phyloP scores from a whole-genome alignment of 2,113 vertebrate genomes.

The Tetraodon nigroviridis region DNA sequence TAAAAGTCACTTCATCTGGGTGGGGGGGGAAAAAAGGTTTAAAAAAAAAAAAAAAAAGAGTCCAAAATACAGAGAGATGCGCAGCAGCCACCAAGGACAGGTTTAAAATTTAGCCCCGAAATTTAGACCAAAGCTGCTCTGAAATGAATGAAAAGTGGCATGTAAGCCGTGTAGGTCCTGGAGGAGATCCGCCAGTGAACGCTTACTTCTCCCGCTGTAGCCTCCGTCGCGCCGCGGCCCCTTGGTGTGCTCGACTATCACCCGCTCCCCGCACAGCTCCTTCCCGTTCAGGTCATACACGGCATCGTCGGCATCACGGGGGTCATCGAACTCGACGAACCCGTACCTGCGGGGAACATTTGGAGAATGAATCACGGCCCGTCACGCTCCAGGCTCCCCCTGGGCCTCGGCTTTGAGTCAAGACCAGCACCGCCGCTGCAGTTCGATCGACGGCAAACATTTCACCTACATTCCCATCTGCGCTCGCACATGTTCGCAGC shows the following conservation, averaged over 20 bases:
- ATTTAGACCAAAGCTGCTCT: conserved; percentile 22
- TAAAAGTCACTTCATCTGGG: neutral
- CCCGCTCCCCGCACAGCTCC: conserved; percentile 91
- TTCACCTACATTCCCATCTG: no score
- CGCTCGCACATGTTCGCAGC: no score
- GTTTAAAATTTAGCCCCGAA: conserved; percentile 7
- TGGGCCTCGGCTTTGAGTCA: no score
- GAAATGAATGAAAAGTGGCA: conserved; percentile 31
- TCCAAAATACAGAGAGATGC: conserved; percentile 24
- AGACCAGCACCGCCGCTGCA: no score
- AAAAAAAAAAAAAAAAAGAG: no score
- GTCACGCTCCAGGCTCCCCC: no score
- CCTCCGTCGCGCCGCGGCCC: conserved; percentile 84
- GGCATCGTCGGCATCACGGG: conserved; percentile 92
- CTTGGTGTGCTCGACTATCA: conserved; percentile 77
- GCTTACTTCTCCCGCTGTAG: conserved; percentile 91
- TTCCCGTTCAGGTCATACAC: conserved; percentile 97
- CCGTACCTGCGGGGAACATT: conserved; percentile 78
- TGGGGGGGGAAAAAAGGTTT: no score
- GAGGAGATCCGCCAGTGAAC: neutral
- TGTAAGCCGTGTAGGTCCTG: conserved; percentile 10
- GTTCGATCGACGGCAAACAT: no score
- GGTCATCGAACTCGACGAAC: conserved; percentile 96
- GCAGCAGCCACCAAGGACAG: conserved; percentile 67
- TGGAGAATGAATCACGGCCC: neutral